Evolutionary conservation across 1,140 invertebrate species (phyloP).

Genomic region (Calephelis virginiensis): DNA sequence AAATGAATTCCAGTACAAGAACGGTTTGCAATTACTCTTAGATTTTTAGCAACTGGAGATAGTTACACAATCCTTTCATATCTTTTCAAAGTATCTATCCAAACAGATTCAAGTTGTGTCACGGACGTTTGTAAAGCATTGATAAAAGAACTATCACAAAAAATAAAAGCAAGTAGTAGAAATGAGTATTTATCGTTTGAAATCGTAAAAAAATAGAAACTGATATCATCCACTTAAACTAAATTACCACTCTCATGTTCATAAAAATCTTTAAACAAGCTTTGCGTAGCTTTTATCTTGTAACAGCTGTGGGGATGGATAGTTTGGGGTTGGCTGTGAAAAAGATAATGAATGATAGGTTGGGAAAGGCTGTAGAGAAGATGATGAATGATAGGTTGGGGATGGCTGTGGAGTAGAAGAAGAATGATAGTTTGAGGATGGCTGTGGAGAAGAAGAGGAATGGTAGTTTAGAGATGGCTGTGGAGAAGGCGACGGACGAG

Average conservation of each 20-base stretch:
- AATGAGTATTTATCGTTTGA: constrained; percentile 20
- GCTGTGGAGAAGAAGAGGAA: too few species aligned
- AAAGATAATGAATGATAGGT: too few species aligned
- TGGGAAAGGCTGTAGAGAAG: too few species aligned
- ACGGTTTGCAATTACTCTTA: constrained; percentile 33
- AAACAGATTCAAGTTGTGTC: constrained; percentile 8
- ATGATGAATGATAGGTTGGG: background rate
- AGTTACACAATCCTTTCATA: constrained; percentile 32
- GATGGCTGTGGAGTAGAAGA: background rate
- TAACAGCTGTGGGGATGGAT: background rate
- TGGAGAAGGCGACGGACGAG: too few species aligned
- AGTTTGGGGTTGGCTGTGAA: background rate
- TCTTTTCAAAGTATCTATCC: constrained; percentile 27
- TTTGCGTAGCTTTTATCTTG: background rate
- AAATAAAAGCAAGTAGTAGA: constrained; percentile 23
- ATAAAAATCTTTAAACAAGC: background rate
- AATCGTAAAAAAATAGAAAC: constrained; percentile 23
- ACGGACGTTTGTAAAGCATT: constrained; percentile 14
- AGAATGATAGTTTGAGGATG: background rate
- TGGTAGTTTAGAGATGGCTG: too few species aligned
- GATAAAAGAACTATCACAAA: constrained; percentile 19
- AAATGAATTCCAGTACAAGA: constrained; percentile 24
- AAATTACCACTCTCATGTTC: background rate
- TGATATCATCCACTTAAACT: constrained; percentile 1
- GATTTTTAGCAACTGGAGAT: constrained; percentile 44